Conservation (phyloP, 2,888 invertebrate species). For the Nesidiocoris tenuis region DNA sequence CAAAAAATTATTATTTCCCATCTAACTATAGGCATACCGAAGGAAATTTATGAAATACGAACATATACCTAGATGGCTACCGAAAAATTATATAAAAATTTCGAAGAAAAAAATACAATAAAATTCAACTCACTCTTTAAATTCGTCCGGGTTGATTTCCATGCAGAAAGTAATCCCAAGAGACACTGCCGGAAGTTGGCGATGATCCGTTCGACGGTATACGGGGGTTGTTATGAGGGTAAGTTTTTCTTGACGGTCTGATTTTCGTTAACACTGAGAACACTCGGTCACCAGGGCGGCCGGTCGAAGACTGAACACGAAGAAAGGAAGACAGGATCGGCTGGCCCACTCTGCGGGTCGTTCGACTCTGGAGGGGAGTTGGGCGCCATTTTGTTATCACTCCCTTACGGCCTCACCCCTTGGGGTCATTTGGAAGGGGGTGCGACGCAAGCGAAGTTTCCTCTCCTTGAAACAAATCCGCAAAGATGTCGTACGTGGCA, state of each 20-base stretch:
- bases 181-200: not conserved
- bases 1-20: too few species aligned
- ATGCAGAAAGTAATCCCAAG: conserved; percentile 38
- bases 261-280: not conserved
- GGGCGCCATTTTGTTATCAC: conserved; percentile 37
- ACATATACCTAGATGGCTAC: too few species aligned
- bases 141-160: conserved; percentile 41
- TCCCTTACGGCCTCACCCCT: conserved; percentile 2
- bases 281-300: conserved; percentile 11
- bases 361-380: conserved; percentile 25
- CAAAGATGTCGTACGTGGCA: too few species aligned
- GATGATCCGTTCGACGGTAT: not conserved
- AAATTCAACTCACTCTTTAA: conserved; percentile 33
- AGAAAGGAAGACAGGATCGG: not conserved
- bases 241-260: not conserved
- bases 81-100: too few species aligned
- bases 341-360: not conserved
- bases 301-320: conserved; percentile 24
- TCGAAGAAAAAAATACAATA: not conserved
- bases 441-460: too few species aligned
- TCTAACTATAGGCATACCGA: too few species aligned
- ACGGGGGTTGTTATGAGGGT: not conserved
- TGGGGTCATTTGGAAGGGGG: not conserved
- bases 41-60: too few species aligned
- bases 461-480: too few species aligned